phyloP scores from a whole-genome alignment of 2,113 vertebrate genomes.

The Brienomyrus brachyistius region DNA sequence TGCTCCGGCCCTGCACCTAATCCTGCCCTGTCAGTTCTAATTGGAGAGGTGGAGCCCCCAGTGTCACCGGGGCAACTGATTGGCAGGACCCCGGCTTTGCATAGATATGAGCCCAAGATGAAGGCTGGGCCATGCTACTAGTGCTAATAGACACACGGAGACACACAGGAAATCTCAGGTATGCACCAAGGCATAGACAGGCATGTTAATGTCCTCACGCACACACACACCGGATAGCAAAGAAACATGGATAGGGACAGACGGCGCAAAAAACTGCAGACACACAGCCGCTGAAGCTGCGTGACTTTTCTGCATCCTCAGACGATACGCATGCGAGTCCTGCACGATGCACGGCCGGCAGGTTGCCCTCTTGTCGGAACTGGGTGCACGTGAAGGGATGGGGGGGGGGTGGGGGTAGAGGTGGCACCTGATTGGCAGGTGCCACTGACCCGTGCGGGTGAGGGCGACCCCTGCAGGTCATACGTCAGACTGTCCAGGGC shows the following conservation, averaged over 20 bases:
- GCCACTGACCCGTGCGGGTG: conserved; percentile 67
- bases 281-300: not conserved
- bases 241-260: not conserved
- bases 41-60: conserved; percentile 70
- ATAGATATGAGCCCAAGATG: conserved; percentile 68
- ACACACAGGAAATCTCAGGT: conserved; percentile 42
- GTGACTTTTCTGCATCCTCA: not conserved
- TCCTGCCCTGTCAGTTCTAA: conserved; percentile 77
- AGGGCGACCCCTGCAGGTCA: conserved; percentile 61
- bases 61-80: conserved; percentile 72
- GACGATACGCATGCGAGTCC: conserved; percentile 1
- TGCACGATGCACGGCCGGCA: not conserved
- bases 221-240: conserved; percentile 13
- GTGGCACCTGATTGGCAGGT: conserved; percentile 62
- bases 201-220: conserved; percentile 38
- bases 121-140: conserved; percentile 42
- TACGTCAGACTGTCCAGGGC: conserved; percentile 48
- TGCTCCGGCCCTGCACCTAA: conserved; percentile 66
- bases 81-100: conserved; percentile 75
- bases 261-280: too few species aligned
- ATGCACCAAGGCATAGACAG: conserved; percentile 40
- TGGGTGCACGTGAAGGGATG: not conserved
- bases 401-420: not conserved
- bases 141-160: conserved; percentile 57
- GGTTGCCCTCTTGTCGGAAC: not conserved